Evolutionary conservation across 2,113 vertebrate species (phyloP), one percentile per base, ranked within the genome.

Genomic region (Otocyon megalotis): DNA sequence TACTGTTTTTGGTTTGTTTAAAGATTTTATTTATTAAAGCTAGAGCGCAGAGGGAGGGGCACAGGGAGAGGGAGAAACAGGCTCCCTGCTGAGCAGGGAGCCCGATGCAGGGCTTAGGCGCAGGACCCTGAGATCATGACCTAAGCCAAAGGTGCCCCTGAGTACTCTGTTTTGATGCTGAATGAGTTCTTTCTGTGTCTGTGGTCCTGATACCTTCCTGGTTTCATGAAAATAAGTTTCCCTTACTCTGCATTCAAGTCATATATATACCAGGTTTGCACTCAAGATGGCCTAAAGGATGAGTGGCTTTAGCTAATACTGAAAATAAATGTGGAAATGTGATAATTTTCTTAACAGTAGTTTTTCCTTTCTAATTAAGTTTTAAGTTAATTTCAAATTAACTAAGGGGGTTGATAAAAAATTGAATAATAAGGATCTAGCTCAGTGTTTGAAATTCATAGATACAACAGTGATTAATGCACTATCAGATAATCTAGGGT

Each of bases 301-400:
- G 54, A 53, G 2, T 88, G 65, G 65, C 11, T 54, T 62, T 96
- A 54, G 26, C 43, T 94, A 81, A 50, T 72, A 16, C 13, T n/a
- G 13, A 32, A 76, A 62, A 65, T 16, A 79, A 30, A 88, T 65
- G 62, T 74, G 37, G 32, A 72, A 90, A 81, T 93, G 11, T 22
- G 15, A 54, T 93, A 20, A 77, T 93, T 96, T 87, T 91, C 63
- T 88, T 79, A 32, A 7, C 7, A 19, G 16, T 90, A 92, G 56
- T 67, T 37, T 95, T 93, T 88, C 4, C 8, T 54, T 93, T 69
- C 43, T 87, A 69, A 82, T 95, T 74, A 80, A 90, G 14, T 91
- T 93, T 95, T 90, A 80, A 83, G 24, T 90, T 90, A 81, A 63
- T 97, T 65, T 69, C 89, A 95, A 81, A 72, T 94, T 37, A 94